A percentile compares a stretch with the other conserved stretches of the same genome.
These are phyloP conservation scores for Crossoptilon crossoptilon DNA, from an alignment of 2,797 vertebrate genomes.

Conservation along the genomic window DNA sequence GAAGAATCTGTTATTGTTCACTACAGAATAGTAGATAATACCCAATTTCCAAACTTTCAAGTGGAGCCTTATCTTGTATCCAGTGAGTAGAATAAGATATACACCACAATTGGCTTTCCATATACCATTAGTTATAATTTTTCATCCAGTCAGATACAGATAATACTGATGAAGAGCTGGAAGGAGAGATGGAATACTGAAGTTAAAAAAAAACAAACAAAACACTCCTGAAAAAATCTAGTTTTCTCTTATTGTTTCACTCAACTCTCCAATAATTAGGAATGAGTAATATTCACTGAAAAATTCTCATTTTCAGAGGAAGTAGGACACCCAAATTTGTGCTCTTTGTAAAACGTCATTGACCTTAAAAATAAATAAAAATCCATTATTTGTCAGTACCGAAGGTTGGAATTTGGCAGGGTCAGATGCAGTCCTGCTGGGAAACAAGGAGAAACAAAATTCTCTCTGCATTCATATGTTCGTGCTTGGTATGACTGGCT, in stretches of 20 bases:
- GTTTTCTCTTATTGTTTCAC: neutral
- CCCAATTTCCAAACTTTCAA: conserved; percentile 45
- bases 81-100: conserved; percentile 10
- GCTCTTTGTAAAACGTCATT: neutral
- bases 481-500: neutral
- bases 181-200: neutral
- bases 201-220: neutral
- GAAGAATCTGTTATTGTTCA: conserved; percentile 62
- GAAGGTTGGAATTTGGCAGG: neutral
- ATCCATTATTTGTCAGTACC: neutral
- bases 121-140: neutral
- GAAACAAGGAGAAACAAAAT: neutral
- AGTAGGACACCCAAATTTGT: neutral
- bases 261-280: neutral
- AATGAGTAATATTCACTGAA: neutral
- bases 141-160: neutral
- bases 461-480: neutral
- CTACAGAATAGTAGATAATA: conserved; percentile 39
- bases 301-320: neutral
- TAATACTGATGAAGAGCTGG: neutral
- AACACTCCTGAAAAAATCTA: neutral
- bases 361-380: conserved; percentile 11
- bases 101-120: neutral
- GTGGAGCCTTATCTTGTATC: conserved; percentile 38
- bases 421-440: neutral